These are phyloP conservation scores for Heliopora coerulea DNA, from an alignment of 92 coral and sea anemone genomes.

Conservation along the genomic window DNA sequence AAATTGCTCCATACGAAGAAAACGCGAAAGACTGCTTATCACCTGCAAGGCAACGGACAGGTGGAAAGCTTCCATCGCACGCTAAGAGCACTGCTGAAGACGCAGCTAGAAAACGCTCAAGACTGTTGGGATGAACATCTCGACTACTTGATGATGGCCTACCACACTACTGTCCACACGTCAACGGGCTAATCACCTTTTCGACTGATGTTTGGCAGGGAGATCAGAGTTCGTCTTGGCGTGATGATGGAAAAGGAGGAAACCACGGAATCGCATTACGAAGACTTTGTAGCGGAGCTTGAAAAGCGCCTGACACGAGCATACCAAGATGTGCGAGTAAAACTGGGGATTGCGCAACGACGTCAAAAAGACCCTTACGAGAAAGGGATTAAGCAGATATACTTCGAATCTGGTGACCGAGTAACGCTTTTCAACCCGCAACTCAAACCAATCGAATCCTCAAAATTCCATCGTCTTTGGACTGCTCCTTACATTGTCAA, in stretches of 20 bases:
- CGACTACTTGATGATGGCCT: constrained; percentile 52
- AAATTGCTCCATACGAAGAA: constrained; percentile 47
- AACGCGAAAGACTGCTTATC: constrained; percentile 47
- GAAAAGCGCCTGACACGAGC: constrained; percentile 36
- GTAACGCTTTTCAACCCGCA: constrained; percentile 39
- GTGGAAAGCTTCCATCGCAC: constrained; percentile 39
- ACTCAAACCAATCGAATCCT: constrained; percentile 40
- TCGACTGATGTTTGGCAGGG: constrained; percentile 48
- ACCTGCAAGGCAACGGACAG: constrained; percentile 54
- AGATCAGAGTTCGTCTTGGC: constrained; percentile 52
- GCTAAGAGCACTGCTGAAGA: constrained; percentile 34
- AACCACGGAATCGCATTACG: constrained; percentile 37
- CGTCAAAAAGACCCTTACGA: constrained; percentile 18
- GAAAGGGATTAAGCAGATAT: constrained; percentile 13
- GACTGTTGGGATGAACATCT: constrained; percentile 55
- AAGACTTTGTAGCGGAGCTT: constrained; percentile 42
- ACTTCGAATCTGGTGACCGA: not conserved
- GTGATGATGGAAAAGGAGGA: constrained; percentile 48
- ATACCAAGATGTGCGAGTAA: constrained; percentile 47
- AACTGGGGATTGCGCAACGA: constrained; percentile 8
- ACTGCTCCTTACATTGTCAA: constrained; percentile 53
- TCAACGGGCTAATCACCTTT: constrained; percentile 52
- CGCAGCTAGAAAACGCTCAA: constrained; percentile 28
- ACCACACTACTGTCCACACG: constrained; percentile 42
- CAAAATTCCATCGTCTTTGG: constrained; percentile 56